Base-by-base conservation (phyloP, 2,113 vertebrate genomes). In the Brachypteracias leptosomus region DNA sequence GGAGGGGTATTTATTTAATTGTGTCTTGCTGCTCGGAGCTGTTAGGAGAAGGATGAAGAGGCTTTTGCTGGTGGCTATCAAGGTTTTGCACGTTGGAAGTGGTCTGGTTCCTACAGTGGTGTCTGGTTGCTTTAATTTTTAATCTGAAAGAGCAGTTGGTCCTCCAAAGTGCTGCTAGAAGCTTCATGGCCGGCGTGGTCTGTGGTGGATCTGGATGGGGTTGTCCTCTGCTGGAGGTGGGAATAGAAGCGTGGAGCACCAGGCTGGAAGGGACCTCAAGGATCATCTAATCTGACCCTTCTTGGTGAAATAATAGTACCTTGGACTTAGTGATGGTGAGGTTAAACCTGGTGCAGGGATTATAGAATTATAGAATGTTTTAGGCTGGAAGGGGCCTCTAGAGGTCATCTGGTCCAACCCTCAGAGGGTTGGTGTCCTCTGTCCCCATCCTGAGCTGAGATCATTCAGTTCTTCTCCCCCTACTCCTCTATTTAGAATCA, bases 101-200 rank as follows among this genome's bases (percentile, higher is more conserved):
- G 7, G 8, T 9, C 67, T 80, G 7, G 0, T 61, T 80, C 52
- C 26, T 61, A 4, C 0, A 47, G 31, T 10, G 35, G 15, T 33
- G 47, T 33, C 65, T n/a, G 3, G 5, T 33, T 57, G 51, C 70
- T 90, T 66, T 40, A 2, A 4, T 16, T 66, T 44, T 62, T 16
- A 9, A 10, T 33, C 21, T 10, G 18, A n/a, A 76, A 12, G 5
- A 9, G 26, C 18, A 17, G 0, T 20, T 8, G 33, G 3, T 36
- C 22, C 62, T 67, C 71, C 0, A 2, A 4, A 36, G 31, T 58
- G 35, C 42, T 73, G 25, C 61, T 63, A 7, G 21, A 22, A 38
- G 38, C 67, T 55, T 66, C 7, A 0, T 7, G 35, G 33, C 18
- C 9, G 6, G 33, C 0, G 28, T 31, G 28, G 52, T 3, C 1